Percentiles rank a stretch among this genome's conserved stretches.
Conservation (phyloP, 2,797 vertebrate species). For the Tympanoctomys barrerae region DNA sequence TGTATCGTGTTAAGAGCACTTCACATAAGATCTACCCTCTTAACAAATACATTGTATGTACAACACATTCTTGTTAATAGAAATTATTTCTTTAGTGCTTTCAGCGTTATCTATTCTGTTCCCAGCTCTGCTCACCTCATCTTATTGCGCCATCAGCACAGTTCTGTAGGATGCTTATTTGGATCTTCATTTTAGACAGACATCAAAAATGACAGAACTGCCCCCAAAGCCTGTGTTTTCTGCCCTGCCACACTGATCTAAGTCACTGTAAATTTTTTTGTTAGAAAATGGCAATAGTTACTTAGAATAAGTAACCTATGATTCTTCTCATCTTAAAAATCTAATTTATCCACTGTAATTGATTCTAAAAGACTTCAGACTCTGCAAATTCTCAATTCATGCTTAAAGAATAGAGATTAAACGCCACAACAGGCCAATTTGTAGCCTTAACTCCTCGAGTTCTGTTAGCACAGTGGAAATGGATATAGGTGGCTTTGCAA, state of each 20-base stretch:
- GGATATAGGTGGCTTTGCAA: not conserved
- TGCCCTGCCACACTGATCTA: not conserved
- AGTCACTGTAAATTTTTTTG: not conserved
- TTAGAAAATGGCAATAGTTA: not conserved
- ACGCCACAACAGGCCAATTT: rapidly evolving
- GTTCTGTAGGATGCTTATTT: not conserved
- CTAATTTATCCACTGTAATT: not conserved
- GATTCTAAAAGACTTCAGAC: not conserved
- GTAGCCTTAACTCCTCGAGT: not conserved
- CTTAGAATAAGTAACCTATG: not conserved
- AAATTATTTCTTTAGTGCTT: not conserved
- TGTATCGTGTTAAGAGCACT: not conserved
- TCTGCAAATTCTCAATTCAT: not conserved
- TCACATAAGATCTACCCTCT: not conserved
- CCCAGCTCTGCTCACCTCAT: not conserved
- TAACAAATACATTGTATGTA: not conserved
- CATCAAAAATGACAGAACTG: not conserved
- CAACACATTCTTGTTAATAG: too few relatives aligned
- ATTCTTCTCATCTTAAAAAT: not conserved
- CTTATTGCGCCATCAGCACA: not conserved
- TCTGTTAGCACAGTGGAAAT: too few relatives aligned
- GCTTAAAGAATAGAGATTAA: not conserved
- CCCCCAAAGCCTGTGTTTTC: not conserved
- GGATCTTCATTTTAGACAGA: not conserved
- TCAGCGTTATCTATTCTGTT: not conserved